Base-by-base conservation (phyloP, 2,113 vertebrate genomes). In the Microtus richardsoni region DNA sequence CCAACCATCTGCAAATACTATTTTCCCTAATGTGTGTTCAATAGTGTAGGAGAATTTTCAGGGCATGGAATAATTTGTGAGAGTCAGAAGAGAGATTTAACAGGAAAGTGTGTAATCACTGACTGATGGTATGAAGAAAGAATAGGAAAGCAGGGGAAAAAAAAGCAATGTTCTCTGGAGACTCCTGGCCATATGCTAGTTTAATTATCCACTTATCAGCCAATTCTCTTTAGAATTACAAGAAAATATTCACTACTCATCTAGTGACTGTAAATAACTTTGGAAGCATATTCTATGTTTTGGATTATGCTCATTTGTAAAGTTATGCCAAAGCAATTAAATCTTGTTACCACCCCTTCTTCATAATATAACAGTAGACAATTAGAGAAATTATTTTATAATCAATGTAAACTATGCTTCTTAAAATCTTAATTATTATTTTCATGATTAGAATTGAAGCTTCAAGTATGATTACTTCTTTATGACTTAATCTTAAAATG, bases 361-460 rank as follows among this genome's bases (percentile, higher is more conserved):
- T 75, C 78, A 39, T 82, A 41, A 2, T 5, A 92, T 84, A 82
- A 19, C 4, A 58, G 78, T 80, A 60, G 33, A 89, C 84, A 91
- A 49, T 71, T 24, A 33, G 41, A 90, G 68, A 5, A 1, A 12
- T 16, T 54, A 75, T 75, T 6, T 44, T 82, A 71, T 66, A 52
- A 80, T 94, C 21, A 62, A 77, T 95, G 30, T 96, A 97, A 97
- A 93, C 89, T 92, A 0, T 30, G 68, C 0, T 7, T 89, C 44
- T 97, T 96, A 96, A 96, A 97, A 60, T 87, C 7, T 66, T 71
- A 96, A 1, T 77, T 2, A 17, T n/a, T 89, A 3, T 95, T 97
- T 97, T 97, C 84, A 95, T 87, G 13, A 92, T 2, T 3, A 64
- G 19, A 70, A 79, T 85, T 92, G 93, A 95, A 71, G 89, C 70